Conservation (phyloP, 2,113 vertebrate genomes). For the Okapia johnstoni region DNA sequence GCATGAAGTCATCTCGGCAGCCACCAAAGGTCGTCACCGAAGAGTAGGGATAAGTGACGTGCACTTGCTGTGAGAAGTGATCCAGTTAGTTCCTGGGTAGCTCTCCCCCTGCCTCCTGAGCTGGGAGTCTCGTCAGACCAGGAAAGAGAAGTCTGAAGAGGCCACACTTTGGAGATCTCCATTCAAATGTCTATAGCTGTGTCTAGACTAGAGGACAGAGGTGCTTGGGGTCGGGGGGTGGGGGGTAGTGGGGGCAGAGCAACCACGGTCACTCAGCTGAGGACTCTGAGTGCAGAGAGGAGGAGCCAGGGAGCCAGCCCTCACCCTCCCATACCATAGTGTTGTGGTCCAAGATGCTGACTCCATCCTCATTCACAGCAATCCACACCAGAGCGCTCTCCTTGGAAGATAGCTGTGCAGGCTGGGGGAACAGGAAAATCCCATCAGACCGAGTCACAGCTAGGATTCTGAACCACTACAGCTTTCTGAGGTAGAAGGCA, state of each 20-base stretch:
- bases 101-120: background rate
- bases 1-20: conserved; percentile 94
- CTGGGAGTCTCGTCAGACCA: background rate
- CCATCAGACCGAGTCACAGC: background rate
- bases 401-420: conserved; percentile 78
- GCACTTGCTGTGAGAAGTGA: conserved; percentile 83
- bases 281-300: background rate
- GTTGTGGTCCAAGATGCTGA: conserved; percentile 91
- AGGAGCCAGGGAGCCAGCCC: background rate
- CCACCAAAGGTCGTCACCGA: conserved; percentile 94
- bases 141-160: background rate
- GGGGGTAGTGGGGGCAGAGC: background rate
- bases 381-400: conserved; percentile 87
- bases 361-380: conserved; percentile 92
- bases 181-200: background rate
- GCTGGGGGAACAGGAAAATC: conserved; percentile 75
- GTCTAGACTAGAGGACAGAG: background rate
- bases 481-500: background rate
- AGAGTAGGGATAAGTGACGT: conserved; percentile 87
- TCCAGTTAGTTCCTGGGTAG: conserved; percentile 12
- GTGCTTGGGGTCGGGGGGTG: background rate
- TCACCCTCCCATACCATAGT: conserved; percentile 85
- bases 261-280: background rate
- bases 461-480: background rate
- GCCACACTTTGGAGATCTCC: background rate